Base-by-base conservation (phyloP, 53 echinoderm and acorn worm genomes). In the Holothuria leucospilota region DNA sequence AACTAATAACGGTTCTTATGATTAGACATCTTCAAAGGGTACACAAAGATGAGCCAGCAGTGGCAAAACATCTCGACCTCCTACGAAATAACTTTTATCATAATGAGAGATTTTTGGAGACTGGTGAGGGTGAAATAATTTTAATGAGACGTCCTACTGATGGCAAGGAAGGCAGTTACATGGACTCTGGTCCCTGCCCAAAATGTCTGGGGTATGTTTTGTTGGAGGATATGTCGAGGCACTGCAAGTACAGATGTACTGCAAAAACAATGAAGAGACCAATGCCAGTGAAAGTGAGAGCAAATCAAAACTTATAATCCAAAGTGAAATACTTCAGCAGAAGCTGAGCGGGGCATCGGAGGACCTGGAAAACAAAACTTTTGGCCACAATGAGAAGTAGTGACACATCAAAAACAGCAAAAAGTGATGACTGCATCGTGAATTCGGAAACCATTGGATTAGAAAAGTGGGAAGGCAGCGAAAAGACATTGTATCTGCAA, bases 181-280 rank as follows among this genome's bases (percentile, higher is more conserved):
- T 46, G 8, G 91, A 91, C 80, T 91, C 83, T 91, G 91, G 91
- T 28, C 88, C 91, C 59, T 91, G 91, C 58, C 91, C 91, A 29
- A 88, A 85, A 29, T 91, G 91, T 60, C 85, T 91, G 23, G 80
- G 88, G 15, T 91, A 88, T 78, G 83, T 91, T 46, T 58, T 77
- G 23, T 68, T 64, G 49, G 41, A 82, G 53, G 85, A 82, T 58
- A 68, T 86, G 70, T 86, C 81, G 86, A 39, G 65, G 21, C 90
- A 90, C 62, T 41, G 41, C 20, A 62, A 66, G 21, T 83, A 83
- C 42, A 63, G 83, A 29, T 83, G 83, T 63, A 83, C 65, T 40
- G 83, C 83, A 42, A 41, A n/a, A n/a, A n/a, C 49, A 51, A 38
- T n/a, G n/a, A 74, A 5, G 49, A n/a, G 2, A n/a, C 6, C n/a